Percentiles rank a stretch among this genome's conserved stretches.
Evolutionary conservation across 2,888 invertebrate species (phyloP).

Genomic region (Frankliniella intonsa): DNA sequence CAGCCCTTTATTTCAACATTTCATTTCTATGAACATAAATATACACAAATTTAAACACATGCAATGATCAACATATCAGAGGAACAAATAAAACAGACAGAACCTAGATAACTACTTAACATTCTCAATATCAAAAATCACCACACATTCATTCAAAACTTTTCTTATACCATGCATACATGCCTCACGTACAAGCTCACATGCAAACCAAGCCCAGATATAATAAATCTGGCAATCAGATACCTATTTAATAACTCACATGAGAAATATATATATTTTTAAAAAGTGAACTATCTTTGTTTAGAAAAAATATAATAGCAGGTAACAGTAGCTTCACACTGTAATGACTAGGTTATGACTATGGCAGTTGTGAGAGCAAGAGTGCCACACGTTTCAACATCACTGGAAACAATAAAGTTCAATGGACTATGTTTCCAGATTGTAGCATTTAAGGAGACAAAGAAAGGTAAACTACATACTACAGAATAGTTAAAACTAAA

Average conservation of each 20-base stretch:
- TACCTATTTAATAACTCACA: not conserved
- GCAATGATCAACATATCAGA: not conserved
- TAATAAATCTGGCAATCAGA: not conserved
- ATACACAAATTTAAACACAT: not conserved
- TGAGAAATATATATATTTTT: not conserved
- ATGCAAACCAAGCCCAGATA: slow-evolving; percentile 13
- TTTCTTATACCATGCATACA: not conserved
- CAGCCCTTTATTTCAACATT: slow-evolving; percentile 7
- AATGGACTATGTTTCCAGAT: too few relatives aligned
- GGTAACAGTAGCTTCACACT: not conserved
- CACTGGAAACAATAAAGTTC: too few relatives aligned
- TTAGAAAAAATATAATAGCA: not conserved
- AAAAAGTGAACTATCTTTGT: not conserved
- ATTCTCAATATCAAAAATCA: not conserved
- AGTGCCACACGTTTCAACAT: too few relatives aligned
- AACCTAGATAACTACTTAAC: not conserved
- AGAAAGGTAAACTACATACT: too few relatives aligned
- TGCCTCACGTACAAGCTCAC: slow-evolving; percentile 18
- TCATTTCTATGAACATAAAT: not conserved
- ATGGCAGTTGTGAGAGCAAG: too few relatives aligned
- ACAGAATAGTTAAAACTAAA: too few relatives aligned
- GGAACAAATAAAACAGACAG: not conserved
- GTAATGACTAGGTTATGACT: not conserved
- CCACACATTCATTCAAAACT: not conserved
- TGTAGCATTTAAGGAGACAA: too few relatives aligned